A percentile compares a stretch with the other conserved stretches of the same genome.
phyloP scores from a whole-genome alignment of 2,888 invertebrate genomes.

The Trachelus tabidus region DNA sequence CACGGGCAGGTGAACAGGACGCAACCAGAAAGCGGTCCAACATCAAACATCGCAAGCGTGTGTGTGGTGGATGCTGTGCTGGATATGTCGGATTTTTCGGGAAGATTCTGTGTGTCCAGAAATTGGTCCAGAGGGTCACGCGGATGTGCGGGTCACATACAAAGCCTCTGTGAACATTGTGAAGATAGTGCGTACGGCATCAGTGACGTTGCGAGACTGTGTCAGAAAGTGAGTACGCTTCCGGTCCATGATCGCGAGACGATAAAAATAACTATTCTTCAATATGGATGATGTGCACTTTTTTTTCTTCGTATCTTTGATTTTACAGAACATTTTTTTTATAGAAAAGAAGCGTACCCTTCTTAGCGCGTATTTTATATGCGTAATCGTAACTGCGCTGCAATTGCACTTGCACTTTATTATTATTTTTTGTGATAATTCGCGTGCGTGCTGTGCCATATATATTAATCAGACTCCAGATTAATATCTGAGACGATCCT shows the following conservation, averaged over 20 bases:
- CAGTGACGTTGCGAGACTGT: constrained; percentile 52
- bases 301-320: neutral
- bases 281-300: neutral
- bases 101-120: constrained; percentile 53
- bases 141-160: constrained; percentile 52
- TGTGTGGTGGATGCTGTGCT: constrained; percentile 53
- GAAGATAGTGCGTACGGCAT: constrained; percentile 61
- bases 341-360: neutral
- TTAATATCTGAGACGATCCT: neutral
- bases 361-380: neutral
- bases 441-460: neutral
- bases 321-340: neutral
- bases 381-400: neutral
- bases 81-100: constrained; percentile 50
- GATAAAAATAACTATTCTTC: neutral
- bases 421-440: neutral
- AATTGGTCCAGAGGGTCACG: constrained; percentile 45
- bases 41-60: constrained; percentile 62
- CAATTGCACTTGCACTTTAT: neutral
- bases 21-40: constrained; percentile 57
- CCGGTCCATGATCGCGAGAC: neutral
- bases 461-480: neutral
- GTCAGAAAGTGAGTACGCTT: constrained; percentile 1
- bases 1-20: constrained; percentile 3
- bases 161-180: constrained; percentile 64